A percentile compares a stretch with the other conserved stretches of the same genome.
Conservation (phyloP, 2,113 vertebrate species). For the Ctenodactylus gundi region DNA sequence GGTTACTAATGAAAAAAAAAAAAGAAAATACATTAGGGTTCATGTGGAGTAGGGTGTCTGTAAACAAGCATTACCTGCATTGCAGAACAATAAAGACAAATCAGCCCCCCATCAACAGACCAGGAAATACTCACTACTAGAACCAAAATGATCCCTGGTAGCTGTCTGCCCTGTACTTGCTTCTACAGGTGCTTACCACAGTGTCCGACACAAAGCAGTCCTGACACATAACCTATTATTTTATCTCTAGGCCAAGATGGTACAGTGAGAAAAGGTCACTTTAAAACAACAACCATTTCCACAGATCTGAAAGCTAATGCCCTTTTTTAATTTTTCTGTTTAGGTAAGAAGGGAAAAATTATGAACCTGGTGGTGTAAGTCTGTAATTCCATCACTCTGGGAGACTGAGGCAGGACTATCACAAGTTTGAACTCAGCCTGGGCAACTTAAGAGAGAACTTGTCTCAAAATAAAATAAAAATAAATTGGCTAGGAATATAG, state of each 20-base stretch:
- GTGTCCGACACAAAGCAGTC: not conserved
- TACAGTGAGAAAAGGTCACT: conserved; percentile 16
- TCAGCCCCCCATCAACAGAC: not conserved
- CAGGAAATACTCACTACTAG: not conserved
- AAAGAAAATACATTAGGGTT: not conserved
- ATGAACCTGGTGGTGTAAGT: no score
- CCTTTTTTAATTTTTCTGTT: conserved; percentile 14
- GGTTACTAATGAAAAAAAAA: not conserved
- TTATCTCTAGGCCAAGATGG: conserved; percentile 15
- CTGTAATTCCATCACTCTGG: no score
- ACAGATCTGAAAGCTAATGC: not conserved
- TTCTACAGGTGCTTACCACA: not conserved
- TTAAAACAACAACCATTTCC: conserved; percentile 18
- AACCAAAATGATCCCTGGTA: not conserved
- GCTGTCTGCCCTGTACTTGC: not conserved
- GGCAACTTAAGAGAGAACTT: no score
- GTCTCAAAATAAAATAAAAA: no score
- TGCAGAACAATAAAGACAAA: conserved; percentile 38
- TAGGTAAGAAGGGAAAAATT: not conserved
- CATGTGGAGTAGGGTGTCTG: not conserved
- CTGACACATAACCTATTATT: not conserved
- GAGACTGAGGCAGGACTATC: no score
- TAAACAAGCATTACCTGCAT: conserved; percentile 43
- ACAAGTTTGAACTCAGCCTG: no score
- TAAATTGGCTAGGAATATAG: no score